Evolutionary conservation across 2,797 vertebrate species (phyloP), one percentile per base, ranked within the genome.

Genomic region (Setipinna tenuifilis): DNA sequence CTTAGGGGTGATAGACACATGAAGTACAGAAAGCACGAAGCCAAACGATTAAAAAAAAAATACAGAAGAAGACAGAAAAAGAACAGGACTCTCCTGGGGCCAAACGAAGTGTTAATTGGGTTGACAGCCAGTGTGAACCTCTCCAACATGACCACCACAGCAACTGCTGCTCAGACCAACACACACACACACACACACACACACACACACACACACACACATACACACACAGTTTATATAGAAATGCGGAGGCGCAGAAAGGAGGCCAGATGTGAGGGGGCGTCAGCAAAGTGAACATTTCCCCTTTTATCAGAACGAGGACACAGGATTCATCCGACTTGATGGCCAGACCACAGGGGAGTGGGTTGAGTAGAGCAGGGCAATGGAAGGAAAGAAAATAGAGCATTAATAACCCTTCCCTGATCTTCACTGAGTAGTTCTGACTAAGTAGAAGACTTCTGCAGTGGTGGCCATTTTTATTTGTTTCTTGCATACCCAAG

Each of bases 241-340:
- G 89, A 89, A 78, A 90, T 41, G 5, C 35, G 35, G 35, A 41
- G 35, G 35, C 35, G 35, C 35, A 41, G 25, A 71, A 71, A 71
- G 46, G 58, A 85, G 84, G 84, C 78, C 80, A 83, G 81, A 88
- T 75, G 75, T 50, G 65, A 85, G 35, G 31, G 57, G 65, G 81
- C 83, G 83, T 85, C 68, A 80, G 44, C 44, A 82, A 62, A 87
- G 35, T 87, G 86, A 86, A 88, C 50, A 85, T 88, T 88, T 86
- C 86, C 86, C 81, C 83, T 83, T 83, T 88, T 85, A 85, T 90
- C 86, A 86, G 58, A 50, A 11, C 17, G 28, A 86, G 82, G 83
- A 86, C 85, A 28, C 81, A 2, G 75, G 62, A 87, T 86, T 88
- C 88, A 86, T 82, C 81, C 14, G 62, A 61, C 16, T 31, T 87